These are phyloP conservation scores for Colletes collaris DNA, from an alignment of 2,888 invertebrate genomes.

Conservation along the genomic window DNA sequence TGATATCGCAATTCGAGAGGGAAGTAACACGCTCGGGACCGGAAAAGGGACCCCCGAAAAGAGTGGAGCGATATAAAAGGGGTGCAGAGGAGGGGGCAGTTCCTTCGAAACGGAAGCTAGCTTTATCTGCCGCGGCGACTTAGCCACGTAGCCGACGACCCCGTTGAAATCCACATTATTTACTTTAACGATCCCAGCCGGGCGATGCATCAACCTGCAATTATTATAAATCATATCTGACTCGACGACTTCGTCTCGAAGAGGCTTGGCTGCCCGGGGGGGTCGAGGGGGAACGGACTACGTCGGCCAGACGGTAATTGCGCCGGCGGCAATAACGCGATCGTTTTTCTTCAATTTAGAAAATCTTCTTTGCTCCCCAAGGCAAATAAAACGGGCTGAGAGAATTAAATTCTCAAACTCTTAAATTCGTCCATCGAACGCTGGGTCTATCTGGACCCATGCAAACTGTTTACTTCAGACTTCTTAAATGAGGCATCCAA, in stretches of 20 bases:
- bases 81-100: neutral
- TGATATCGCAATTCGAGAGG: slow-evolving; percentile 30
- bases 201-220: slow-evolving; percentile 37
- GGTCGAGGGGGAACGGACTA: neutral
- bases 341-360: slow-evolving; percentile 36
- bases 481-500: no score
- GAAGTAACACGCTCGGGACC: slow-evolving; percentile 6
- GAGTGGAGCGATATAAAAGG: neutral
- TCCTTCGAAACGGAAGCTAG: slow-evolving; percentile 55
- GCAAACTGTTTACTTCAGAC: no score
- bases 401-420: neutral
- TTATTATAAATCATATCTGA: slow-evolving; percentile 70
- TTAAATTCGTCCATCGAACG: no score
- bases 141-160: slow-evolving; percentile 42
- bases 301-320: slow-evolving; percentile 26
- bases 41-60: slow-evolving; percentile 14
- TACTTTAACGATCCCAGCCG: slow-evolving; percentile 65
- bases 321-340: slow-evolving; percentile 7
- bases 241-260: no score
- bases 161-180: slow-evolving; percentile 59
- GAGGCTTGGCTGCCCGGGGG: neutral
- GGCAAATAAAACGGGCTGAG: neutral
- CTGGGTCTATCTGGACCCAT: no score
- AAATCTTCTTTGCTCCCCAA: neutral
- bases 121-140: slow-evolving; percentile 60